Evolutionary conservation across 2,797 vertebrate species (phyloP), one percentile per base, ranked within the genome.

Genomic region (Lemur catta): DNA sequence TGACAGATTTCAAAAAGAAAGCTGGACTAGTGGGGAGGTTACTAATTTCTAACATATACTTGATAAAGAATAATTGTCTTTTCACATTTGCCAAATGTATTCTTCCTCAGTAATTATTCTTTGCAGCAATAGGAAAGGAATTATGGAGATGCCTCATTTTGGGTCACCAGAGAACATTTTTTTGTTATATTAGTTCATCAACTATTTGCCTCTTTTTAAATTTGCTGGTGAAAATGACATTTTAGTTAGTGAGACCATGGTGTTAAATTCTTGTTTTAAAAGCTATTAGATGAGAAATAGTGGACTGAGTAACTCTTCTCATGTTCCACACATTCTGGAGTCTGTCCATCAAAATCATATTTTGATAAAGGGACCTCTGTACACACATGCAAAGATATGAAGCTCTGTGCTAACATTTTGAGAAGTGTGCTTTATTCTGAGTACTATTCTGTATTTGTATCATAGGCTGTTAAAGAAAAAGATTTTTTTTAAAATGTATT

Each of bases 181-280:
- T 80, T 76, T 61, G 35, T 59, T 91, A 26, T 50, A 82, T 26
- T 74, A 24, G 35, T 50, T 95, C 6, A 61, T 91, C 33, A 81
- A 38, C 50, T 92, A 20, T 80, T 78, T 91, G 55, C 43, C 48
- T 43, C 55, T 82, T 74, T 28, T 35, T 88, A 86, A 55, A 71
- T 52, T 80, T 89, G 20, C 59, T 95, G 59, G 15, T 80, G 76
- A 78, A 76, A 88, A 80, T 26, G 43, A 26, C 7, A 6, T 79
- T 93, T 80, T 61, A 63, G 13, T 90, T 91, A 74, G 50, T 91
- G 50, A 96, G 43, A 61, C n/a, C 52, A 92, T 41, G 55, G 38
- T 91, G 55, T 96, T 86, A 86, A 84, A 71, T 89, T 80, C 22
- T 50, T 79, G 6, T 94, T 94, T 72, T 52, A 72, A 67, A 85